Evolutionary conservation across 2,113 vertebrate genomes (phyloP), one percentile per base, ranked within the genome.

Genomic region (Aplodontia rufa): DNA sequence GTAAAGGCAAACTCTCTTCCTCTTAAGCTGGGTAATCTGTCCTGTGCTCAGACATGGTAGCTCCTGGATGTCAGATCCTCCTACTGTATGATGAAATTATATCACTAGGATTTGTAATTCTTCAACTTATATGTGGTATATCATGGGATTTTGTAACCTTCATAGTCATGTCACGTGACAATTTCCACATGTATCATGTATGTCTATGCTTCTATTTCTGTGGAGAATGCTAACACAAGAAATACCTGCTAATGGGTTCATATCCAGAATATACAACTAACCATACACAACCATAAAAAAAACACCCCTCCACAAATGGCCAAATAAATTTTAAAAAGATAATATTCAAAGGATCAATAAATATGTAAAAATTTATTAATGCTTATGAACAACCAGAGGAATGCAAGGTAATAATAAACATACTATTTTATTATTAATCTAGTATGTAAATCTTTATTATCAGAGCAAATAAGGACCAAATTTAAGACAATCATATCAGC

Each of bases 31-130:
- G n/a, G n/a, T 9, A 4, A 10, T 68, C 28, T 12, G 79, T 68
- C 24, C 49, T 24, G 37, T 90, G 8, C 5, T 78, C 19, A 68
- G 17, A 42, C 28, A 68, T 12, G 4, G 32, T 32, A 68, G 32
- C 2, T 68, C 11, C 28, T 35, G 12, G n/a, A 40, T 40, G 26
- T 19, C 4, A 1, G 17, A 30, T 4, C 10, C 11, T 11, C 5
- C 35, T 11, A n/a, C 1, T 47, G 42, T 7, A 58, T 26, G 28
- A 45, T 24, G 20, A 4, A 60, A 47, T 60, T 60, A 45, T 4
- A 58, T 4, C 20, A 37, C 6, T 17, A 28, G 19, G 1, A 24
- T 68, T 84, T 19, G 7, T 11, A 4, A 5, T 51, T 71, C 22
- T 51, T 28, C 8, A 20, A 3, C 7, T 51, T 62, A 37, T 42